Percentiles rank a stretch among this genome's conserved stretches.
Evolutionary conservation across 2,113 vertebrate species (phyloP).

Genomic region (Microtus ochrogaster): DNA sequence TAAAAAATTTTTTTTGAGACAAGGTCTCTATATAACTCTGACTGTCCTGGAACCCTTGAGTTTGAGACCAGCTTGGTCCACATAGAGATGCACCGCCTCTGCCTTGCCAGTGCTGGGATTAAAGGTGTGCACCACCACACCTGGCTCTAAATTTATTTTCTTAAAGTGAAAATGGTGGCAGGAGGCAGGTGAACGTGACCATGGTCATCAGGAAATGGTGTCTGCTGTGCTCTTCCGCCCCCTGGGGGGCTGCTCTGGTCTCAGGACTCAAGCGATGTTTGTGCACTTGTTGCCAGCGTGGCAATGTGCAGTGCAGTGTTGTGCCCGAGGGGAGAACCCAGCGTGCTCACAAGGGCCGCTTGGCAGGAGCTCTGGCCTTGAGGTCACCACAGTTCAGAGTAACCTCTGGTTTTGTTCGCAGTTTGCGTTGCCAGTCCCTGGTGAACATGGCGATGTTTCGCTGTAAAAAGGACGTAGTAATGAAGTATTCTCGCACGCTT

Average conservation of each 20-base stretch:
- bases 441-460: slow-evolving; percentile 96
- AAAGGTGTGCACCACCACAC: background rate
- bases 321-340: background rate
- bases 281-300: background rate
- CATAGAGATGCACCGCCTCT: background rate
- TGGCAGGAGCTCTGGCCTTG: background rate
- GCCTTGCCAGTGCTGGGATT: background rate
- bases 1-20: background rate
- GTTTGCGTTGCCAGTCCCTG: slow-evolving; percentile 95
- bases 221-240: background rate
- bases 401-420: slow-evolving; percentile 77
- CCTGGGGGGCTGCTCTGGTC: background rate
- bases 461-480: slow-evolving; percentile 92
- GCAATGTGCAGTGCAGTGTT: background rate
- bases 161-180: background rate
- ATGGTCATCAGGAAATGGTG: background rate
- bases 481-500: slow-evolving; percentile 94
- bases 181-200: background rate
- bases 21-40: background rate
- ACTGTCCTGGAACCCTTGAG: background rate
- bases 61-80: background rate
- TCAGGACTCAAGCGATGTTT: background rate
- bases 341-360: background rate
- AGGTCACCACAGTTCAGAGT: fast-evolving
- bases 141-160: background rate